A percentile compares a stretch with the other conserved stretches of the same genome.
Conservation (phyloP, 2,113 vertebrate species). For the Mobula hypostoma region DNA sequence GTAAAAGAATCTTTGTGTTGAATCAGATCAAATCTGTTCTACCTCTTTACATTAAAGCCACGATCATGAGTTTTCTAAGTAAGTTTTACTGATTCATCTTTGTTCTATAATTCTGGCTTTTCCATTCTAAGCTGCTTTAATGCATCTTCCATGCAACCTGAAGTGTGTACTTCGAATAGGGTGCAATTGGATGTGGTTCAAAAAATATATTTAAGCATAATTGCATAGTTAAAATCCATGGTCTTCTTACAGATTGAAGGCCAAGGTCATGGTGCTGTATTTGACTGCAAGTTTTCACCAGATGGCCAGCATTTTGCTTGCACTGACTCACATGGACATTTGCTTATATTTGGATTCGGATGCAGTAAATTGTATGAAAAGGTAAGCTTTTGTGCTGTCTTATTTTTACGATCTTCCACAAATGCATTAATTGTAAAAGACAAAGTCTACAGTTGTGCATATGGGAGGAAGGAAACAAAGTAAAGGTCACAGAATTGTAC, state of each 20-base stretch:
- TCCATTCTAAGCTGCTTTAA: too few relatives aligned
- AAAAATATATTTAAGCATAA: background rate
- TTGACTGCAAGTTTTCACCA: constrained; percentile 94
- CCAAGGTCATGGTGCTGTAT: constrained; percentile 91
- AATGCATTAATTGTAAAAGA: background rate
- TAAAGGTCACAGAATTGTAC: too few relatives aligned
- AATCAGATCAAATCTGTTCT: background rate
- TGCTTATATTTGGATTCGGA: constrained; percentile 91
- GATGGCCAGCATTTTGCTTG: constrained; percentile 92
- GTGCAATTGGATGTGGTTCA: too few relatives aligned
- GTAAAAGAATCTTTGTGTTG: background rate
- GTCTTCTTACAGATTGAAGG: constrained; percentile 79
- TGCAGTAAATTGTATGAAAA: constrained; percentile 86
- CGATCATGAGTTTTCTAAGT: background rate
- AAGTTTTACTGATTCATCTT: background rate
- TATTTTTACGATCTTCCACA: constrained; percentile 12
- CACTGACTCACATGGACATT: constrained; percentile 93
- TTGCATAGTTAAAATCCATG: background rate
- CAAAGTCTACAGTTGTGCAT: background rate
- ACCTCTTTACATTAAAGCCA: background rate
- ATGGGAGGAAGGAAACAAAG: background rate
- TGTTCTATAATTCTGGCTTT: background rate
- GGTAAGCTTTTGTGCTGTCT: constrained; percentile 53
- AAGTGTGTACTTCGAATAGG: too few relatives aligned
- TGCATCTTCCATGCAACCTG: too few relatives aligned